Conservation (phyloP, 2,113 vertebrate species). For the Neolamprologus caudopunctatus region DNA sequence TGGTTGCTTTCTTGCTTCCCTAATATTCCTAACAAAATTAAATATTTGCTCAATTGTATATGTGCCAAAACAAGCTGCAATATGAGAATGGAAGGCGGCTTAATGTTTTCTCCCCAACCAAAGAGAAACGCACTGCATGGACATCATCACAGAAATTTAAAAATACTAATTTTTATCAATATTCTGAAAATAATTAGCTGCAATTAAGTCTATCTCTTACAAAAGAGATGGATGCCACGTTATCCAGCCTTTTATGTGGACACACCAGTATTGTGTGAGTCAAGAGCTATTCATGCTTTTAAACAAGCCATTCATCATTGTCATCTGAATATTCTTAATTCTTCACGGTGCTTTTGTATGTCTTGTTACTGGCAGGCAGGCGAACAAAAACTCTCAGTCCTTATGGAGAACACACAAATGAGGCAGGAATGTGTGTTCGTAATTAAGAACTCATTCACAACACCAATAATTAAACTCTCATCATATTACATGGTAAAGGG, state of each 20-base stretch:
- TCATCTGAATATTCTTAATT: slow-evolving; percentile 48
- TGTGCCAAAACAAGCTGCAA: background rate
- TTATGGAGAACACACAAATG: slow-evolving; percentile 21
- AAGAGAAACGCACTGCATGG: background rate
- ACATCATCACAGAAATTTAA: background rate
- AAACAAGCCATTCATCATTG: slow-evolving; percentile 65
- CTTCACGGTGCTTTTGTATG: slow-evolving; percentile 35
- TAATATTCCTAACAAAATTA: background rate
- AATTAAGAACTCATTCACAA: slow-evolving; percentile 32
- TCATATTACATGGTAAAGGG: background rate
- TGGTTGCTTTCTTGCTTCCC: background rate
- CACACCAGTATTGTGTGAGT: slow-evolving; percentile 25
- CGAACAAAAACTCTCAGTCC: slow-evolving; percentile 41
- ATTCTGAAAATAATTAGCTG: slow-evolving; percentile 37
- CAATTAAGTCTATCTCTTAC: slow-evolving; percentile 43
- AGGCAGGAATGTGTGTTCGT: background rate
- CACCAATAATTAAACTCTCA: slow-evolving; percentile 27
- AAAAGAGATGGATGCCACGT: slow-evolving; percentile 43
- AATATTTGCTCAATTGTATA: background rate
- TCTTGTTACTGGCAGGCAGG: slow-evolving; percentile 39
- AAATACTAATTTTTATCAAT: slow-evolving; percentile 9
- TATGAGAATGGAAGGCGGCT: background rate
- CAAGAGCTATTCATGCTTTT: slow-evolving; percentile 43
- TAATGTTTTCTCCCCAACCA: background rate
- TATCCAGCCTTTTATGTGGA: slow-evolving; percentile 10